These are phyloP conservation scores for Frankliniella intonsa DNA, from an alignment of 2,888 invertebrate species.

Conservation along the genomic window DNA sequence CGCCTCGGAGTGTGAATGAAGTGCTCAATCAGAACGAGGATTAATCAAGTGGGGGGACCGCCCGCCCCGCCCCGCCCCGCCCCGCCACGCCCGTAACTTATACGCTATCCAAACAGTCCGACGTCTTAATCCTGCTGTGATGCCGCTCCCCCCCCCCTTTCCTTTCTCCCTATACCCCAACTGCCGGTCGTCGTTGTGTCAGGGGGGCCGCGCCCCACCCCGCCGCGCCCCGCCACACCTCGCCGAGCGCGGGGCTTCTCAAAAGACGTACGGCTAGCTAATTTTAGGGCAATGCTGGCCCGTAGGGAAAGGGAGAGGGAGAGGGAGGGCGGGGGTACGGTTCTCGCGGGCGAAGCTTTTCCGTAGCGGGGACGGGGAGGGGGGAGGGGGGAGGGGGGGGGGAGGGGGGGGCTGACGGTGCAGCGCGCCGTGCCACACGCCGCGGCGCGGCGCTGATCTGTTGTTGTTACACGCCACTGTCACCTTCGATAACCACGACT, in stretches of 20 bases:
- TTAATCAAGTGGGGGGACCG: background rate
- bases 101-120: slow-evolving; percentile 8
- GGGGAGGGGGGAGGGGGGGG: background rate
- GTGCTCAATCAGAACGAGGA: background rate
- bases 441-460: background rate
- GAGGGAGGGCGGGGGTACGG: background rate
- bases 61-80: background rate
- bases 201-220: no score
- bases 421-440: background rate
- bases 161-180: no score
- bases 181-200: no score
- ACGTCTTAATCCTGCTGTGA: background rate
- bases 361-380: background rate
- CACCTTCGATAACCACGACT: background rate
- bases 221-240: background rate
- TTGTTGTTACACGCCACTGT: background rate
- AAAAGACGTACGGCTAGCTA: slow-evolving; percentile 24
- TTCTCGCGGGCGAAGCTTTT: background rate
- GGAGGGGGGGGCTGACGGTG: background rate
- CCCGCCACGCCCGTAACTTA: background rate
- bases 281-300: slow-evolving; percentile 18
- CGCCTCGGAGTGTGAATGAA: background rate
- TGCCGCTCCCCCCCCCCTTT: background rate
- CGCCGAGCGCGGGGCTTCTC: background rate
- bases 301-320: background rate